A percentile compares a stretch with the other conserved stretches of the same genome.
phyloP scores from a whole-genome alignment of 2,113 vertebrate genomes.

The Asarcornis scutulata region DNA sequence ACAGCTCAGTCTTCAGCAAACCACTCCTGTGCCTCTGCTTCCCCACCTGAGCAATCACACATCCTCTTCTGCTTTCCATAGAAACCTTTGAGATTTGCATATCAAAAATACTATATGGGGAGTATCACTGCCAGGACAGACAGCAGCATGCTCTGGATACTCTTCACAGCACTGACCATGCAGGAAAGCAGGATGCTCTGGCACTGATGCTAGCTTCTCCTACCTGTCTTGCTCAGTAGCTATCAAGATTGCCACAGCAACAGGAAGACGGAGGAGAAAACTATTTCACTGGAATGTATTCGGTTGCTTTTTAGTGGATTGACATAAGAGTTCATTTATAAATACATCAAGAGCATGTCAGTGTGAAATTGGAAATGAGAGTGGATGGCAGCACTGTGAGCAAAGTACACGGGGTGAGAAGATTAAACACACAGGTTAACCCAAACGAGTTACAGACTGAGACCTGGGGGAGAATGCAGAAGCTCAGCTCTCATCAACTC shows the following conservation, averaged over 20 bases:
- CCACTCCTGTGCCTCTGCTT: neutral
- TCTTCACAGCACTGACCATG: neutral
- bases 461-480: rapidly evolving
- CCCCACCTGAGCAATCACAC: neutral
- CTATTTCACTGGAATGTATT: neutral
- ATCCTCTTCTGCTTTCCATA: neutral
- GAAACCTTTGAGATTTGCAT: neutral
- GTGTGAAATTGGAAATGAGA: constrained; percentile 73
- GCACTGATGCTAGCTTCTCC: neutral
- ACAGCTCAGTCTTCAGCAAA: neutral
- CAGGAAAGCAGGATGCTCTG: neutral
- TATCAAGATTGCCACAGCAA: neutral
- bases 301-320: constrained; percentile 39
- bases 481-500: neutral
- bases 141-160: neutral
- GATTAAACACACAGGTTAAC: neutral
- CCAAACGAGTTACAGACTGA: neutral
- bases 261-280: neutral
- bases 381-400: neutral
- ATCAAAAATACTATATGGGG: neutral
- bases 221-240: neutral
- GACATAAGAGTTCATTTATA: constrained; percentile 41
- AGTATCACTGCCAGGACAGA: neutral
- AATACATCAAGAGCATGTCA: constrained; percentile 36
- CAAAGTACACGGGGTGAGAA: neutral